Base-by-base conservation (phyloP, 92 coral and sea anemone genomes). In the Parazoanthus atlanticus region DNA sequence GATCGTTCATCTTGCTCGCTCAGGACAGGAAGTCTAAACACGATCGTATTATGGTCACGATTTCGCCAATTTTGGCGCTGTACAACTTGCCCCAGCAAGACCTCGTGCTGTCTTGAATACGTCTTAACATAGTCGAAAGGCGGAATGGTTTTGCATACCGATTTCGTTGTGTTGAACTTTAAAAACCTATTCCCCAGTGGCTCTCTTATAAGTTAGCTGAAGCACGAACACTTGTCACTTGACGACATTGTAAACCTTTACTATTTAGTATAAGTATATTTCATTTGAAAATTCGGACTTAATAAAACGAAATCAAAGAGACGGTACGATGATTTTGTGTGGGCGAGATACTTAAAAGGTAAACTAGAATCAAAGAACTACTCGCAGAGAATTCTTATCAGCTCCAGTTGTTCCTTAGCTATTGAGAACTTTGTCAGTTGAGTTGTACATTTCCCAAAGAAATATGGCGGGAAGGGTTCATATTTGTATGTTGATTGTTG, bases 1-100 rank as follows among this genome's bases (percentile, higher is more conserved):
- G 31, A 77, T 13, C 4, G 61, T 28, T 76, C 47, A 7, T 15
- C 15, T 17, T 52, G 67, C 84, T 67, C 84, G 71, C 70, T 65
- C 84, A 80, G 78, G 78, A 84, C 87, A 84, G 87, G 87, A 84
- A 84, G 87, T 84, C 78, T 30, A 84, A 84, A 84, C 66, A 17
- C 41, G 17, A 52, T 43, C 64, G 19, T 21, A 47, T 41, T 78
- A 10, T 28, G 21, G 79, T 84, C 87, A 84, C 87, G 87, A 84
- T 67, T 67, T 71, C 56, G 86, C 34, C 36, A n/a, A 5, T 78
- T 46, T n/a, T n/a, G n/a, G 25, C n/a, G 32, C 26, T 8, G 54
- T 43, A 17, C 31, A 52, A 49, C 87, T 84, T 84, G 87, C 17
- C 78, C 61, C 26, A 41, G 74, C 87, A 46, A 28, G 78, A 84